Evolutionary conservation across 2,797 vertebrate genomes (phyloP), one percentile per base, ranked within the genome.

Genomic region (Anabas testudineus): DNA sequence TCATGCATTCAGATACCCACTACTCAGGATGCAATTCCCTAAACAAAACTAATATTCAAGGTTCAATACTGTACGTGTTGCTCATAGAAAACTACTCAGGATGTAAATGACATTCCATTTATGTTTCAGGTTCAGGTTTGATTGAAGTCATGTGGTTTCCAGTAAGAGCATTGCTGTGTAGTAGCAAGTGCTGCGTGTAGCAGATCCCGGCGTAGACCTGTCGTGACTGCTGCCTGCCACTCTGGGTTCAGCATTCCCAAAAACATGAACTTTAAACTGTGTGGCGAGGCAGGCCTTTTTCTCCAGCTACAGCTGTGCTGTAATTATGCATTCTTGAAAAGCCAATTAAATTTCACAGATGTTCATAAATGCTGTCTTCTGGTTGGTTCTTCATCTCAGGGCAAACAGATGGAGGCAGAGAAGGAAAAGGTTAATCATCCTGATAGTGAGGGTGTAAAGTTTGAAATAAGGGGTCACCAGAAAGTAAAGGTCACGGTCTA

Each of bases 311-410:
- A 78, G 74, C 82, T 75, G 56, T 82, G 80, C 88, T 90, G 71
- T 90, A 90, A 92, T 90, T 87, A 90, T 71, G 76, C 82, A 72
- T 79, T 85, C 71, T 85, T 78, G 51, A 82, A 84, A 83, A 84
- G 69, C 71, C 81, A 86, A 84, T 88, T 86, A 88, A 87, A 88
- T 84, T 74, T 79, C 59, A 83, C 86, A 91, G 85, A 87, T 89
- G 84, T 80, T 71, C 67, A 66, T 48, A 78, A 87, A 83, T 64
- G 52, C 51, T 62, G 43, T 67, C 39, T 69, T 78, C 80, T 55
- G 19, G 56, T 79, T 83, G 66, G 13, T 64, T 78, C 18, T 76
- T 77, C 66, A 59, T 74, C 46, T 74, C 34, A 67, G 32, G 10
- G 34, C 26, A 55, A 75, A 78, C 66, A 74, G 61, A 84, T 74